Base-by-base conservation (phyloP, 2,113 vertebrate genomes). In the Sorex araneus region DNA sequence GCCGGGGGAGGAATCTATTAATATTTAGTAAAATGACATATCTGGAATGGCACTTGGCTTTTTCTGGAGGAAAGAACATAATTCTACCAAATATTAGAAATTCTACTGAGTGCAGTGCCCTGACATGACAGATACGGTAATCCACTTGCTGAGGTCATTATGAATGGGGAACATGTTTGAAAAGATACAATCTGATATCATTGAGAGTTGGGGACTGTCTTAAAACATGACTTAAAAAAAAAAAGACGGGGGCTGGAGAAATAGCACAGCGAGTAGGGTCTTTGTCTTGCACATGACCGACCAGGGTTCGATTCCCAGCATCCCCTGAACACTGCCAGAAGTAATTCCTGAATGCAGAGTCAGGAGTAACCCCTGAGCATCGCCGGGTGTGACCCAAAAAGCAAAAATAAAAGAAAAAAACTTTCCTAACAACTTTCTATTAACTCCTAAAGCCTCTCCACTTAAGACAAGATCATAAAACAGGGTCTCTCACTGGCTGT, bases 21-120 rank as follows among this genome's bases (percentile, higher is more conserved):
- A 91, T 89, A 92, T 83, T 87, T 95, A 91, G 57, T 92, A 89
- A 94, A 95, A 93, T 25, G 90, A 89, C 50, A n/a, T 60, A 60
- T 76, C 67, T 90, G 66, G 47, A 30, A 89, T 69, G 43, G 76
- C 50, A 76, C 63, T 80, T 90, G 91, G 75, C 43, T 89, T 95
- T 92, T 81, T 75, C 60, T n/a, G 43, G 27, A 57, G 47, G 64
- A 19, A 34, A 21, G 11, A 67, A 87, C 12, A 66, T 73, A 87
- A 69, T 88, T 94, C 79, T 91, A 28, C 57, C 64, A 91, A 87
- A 79, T 57, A 28, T 85, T 78, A 81, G 57, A 66, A 83, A 91
- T 67, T 81, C 60, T 40, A 67, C 9, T 8, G 27, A 36, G 18
- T 18, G 36, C 47, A 63, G 13, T 3, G 3, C n/a, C 19, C 13